Percentiles rank a stretch among this genome's conserved stretches.
These are phyloP conservation scores for Sphyrna mokarran DNA, from an alignment of 2,113 vertebrate genomes.

Conservation along the genomic window DNA sequence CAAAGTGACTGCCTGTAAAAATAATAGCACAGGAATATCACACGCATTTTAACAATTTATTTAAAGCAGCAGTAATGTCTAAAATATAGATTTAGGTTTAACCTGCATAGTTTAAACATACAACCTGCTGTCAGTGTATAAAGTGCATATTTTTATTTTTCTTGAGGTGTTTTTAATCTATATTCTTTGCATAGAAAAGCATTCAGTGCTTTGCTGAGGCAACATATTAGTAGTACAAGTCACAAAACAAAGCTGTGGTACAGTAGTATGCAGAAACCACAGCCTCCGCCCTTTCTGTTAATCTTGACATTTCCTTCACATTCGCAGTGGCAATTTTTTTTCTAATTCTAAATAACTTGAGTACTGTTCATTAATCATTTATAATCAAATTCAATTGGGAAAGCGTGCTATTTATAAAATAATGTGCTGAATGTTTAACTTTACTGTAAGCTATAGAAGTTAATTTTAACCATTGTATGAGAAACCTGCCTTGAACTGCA, in stretches of 20 bases:
- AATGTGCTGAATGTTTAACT: not conserved
- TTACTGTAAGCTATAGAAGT: not conserved
- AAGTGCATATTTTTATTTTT: not conserved
- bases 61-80: not conserved
- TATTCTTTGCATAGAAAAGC: not conserved
- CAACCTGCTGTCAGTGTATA: not conserved
- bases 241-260: constrained; percentile 19
- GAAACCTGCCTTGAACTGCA: not conserved
- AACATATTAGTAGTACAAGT: constrained; percentile 17
- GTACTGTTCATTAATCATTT: not conserved
- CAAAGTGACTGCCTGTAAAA: too few species aligned
- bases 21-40: too few species aligned
- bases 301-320: constrained; percentile 19
- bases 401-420: not conserved
- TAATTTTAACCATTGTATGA: not conserved
- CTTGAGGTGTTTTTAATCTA: not conserved
- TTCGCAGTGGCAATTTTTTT: not conserved
- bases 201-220: not conserved
- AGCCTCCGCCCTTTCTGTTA: constrained; percentile 26
- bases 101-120: not conserved
- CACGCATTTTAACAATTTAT: not conserved
- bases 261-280: not conserved
- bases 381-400: not conserved
- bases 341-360: not conserved
- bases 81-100: not conserved